phyloP scores from a whole-genome alignment of 2,113 vertebrate species.

The Ariopsis seemanni region DNA sequence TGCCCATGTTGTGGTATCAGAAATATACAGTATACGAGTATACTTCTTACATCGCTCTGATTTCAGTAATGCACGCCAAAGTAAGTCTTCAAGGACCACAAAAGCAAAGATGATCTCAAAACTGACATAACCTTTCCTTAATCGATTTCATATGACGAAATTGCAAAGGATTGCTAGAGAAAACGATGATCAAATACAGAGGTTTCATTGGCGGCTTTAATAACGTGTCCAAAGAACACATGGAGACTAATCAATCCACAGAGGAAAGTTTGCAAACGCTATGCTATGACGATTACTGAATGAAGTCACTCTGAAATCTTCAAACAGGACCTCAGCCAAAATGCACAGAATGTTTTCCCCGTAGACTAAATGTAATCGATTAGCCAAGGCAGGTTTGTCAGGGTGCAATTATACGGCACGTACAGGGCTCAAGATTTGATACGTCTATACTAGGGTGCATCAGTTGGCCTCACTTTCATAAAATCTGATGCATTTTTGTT shows the following conservation, averaged over 20 bases:
- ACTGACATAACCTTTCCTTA: constrained; percentile 16
- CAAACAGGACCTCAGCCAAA: not conserved
- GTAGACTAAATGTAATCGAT: not conserved
- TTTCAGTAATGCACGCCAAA: constrained; percentile 22
- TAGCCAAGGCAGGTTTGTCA: not conserved
- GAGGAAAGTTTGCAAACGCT: not conserved
- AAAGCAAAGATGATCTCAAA: constrained; percentile 25
- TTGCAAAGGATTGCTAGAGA: not conserved
- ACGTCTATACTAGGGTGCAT: too few relatives aligned
- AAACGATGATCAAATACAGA: not conserved
- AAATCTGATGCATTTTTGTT: too few relatives aligned
- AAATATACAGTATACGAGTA: not conserved
- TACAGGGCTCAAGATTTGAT: too few relatives aligned
- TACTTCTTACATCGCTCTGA: not conserved
- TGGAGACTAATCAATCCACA: not conserved
- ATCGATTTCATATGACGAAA: constrained; percentile 18
- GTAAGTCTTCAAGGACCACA: not conserved
- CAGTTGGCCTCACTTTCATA: too few relatives aligned
- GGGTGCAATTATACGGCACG: not conserved
- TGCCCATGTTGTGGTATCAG: constrained; percentile 4
- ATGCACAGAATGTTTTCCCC: not conserved
- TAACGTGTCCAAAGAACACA: not conserved
- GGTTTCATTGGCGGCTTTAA: not conserved
- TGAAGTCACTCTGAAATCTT: not conserved
- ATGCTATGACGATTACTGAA: not conserved